Percentiles rank a stretch among this genome's conserved stretches.
phyloP scores from a whole-genome alignment of 2,113 vertebrate genomes.

The Sinocyclocheilus rhinocerous region DNA sequence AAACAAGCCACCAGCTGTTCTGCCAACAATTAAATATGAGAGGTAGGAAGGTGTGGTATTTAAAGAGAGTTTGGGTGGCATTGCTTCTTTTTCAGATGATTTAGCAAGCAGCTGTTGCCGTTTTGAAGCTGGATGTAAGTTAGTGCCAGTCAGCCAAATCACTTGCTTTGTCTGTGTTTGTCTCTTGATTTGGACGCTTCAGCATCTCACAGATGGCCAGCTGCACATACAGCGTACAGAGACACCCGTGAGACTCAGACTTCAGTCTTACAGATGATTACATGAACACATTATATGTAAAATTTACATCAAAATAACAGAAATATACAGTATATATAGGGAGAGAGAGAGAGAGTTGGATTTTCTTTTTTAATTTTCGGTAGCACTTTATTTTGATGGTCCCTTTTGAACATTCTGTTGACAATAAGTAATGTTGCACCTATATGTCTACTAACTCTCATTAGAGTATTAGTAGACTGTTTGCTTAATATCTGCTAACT shows the following conservation, averaged over 20 bases:
- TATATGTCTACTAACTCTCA: too few species aligned
- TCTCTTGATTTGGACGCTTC: conserved; percentile 51
- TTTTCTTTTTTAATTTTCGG: too few species aligned
- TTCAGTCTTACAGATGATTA: background rate
- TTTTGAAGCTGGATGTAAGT: conserved; percentile 56
- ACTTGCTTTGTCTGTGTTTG: conserved; percentile 61
- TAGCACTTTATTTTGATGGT: too few species aligned
- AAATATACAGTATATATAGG: too few species aligned
- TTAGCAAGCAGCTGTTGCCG: conserved; percentile 73
- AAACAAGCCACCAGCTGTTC: conserved; percentile 73
- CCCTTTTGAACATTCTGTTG: too few species aligned
- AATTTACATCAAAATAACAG: too few species aligned
- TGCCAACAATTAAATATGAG: conserved; percentile 68
- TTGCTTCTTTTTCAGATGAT: conserved; percentile 74
- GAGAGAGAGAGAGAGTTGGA: too few species aligned
- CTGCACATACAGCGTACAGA: conserved; percentile 29
- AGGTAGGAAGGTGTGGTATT: conserved; percentile 67
- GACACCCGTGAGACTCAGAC: background rate
- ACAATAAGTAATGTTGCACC: too few species aligned
- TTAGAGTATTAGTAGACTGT: too few species aligned
- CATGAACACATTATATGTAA: too few species aligned
- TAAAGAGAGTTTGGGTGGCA: conserved; percentile 64
- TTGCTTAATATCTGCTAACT: too few species aligned
- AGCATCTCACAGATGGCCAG: conserved; percentile 41
- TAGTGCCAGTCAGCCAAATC: conserved; percentile 52